Conservation (phyloP, 2,797 vertebrate species). For the Centropyge bicolor region DNA sequence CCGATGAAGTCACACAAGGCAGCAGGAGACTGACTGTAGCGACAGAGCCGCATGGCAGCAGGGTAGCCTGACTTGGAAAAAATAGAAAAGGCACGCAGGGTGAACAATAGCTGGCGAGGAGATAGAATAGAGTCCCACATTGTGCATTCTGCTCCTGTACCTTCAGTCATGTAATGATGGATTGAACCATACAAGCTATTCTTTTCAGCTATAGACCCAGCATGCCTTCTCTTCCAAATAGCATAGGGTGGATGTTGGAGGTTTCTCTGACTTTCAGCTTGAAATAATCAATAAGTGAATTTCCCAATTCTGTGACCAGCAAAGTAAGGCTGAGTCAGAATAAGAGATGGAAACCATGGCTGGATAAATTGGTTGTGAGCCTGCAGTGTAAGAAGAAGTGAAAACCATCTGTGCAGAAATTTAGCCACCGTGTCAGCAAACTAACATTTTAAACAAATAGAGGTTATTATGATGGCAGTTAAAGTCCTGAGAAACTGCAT, state of each 20-base stretch:
- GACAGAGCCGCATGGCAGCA: conserved; percentile 42
- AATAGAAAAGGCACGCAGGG: conserved; percentile 34
- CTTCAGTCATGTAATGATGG: conserved; percentile 72
- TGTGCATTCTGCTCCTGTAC: conserved; percentile 71
- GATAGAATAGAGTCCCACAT: conserved; percentile 64
- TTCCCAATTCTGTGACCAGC: conserved; percentile 25
- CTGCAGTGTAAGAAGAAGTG: conserved; percentile 11
- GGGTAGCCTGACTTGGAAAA: conserved; percentile 13
- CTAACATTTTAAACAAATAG: conserved; percentile 54
- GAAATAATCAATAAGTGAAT: conserved; percentile 52
- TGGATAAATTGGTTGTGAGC: conserved; percentile 26
- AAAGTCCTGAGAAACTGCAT: conserved; percentile 55
- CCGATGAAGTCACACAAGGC: conserved; percentile 68
- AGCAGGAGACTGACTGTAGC: conserved; percentile 42
- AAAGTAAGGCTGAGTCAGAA: conserved; percentile 26
- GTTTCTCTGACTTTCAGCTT: conserved; percentile 44
- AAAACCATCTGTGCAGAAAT: conserved; percentile 59
- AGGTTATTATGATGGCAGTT: conserved; percentile 47
- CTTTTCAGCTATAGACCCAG: conserved; percentile 21
- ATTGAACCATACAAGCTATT: conserved; percentile 63
- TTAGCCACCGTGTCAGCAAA: conserved; percentile 42
- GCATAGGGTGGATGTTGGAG: conserved; percentile 16
- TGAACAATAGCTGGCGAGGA: conserved; percentile 62
- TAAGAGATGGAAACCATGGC: conserved; percentile 8
- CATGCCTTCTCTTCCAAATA: conserved; percentile 30